Base-by-base conservation (phyloP, 2,113 vertebrate species). In the Motacilla tschutschensis region DNA sequence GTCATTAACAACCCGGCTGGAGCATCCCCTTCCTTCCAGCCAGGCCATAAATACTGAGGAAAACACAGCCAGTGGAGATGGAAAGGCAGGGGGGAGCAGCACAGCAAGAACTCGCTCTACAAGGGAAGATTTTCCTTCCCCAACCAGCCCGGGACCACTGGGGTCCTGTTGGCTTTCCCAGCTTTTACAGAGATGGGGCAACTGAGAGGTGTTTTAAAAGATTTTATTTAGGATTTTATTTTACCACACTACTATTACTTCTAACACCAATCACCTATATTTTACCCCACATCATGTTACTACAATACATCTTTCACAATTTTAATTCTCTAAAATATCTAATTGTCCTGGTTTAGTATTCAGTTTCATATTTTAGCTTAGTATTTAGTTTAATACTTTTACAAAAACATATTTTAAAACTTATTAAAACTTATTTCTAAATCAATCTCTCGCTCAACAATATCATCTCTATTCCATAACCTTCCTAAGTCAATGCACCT, bases 41-140 rank as follows among this genome's bases (percentile, higher is more conserved):
- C 62, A 57, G 66, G 67, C 88, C 86, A 89, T 90, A 95, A 94
- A 96, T 80, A 91, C 85, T 7, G 53, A 78, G 48, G 85, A 10
- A 83, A 90, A 31, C 60, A 16, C 53, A 92, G 78, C 76, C 40
- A 29, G 50, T 0, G 17, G 77, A 33, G 64, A 79, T 0, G 7
- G 44, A 36, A 44, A 54, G 12, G n/a, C 35, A 36, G 28, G 13
- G 51, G 41, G 55, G 53, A 59, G 40, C 55, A 76, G 44, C 25
- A 6, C 12, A 22, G 55, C 44, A 44, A 48, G 53, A 55, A 38
- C 10, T 31, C 0, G 0, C 72, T 36, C 47, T 28, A 3, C 28
- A 48, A 83, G 41, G 8, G 4, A n/a, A 33, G 53, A 15, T 72
- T 47, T 20, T 44, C 76, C 73, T 69, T 62, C 57, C 29, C 46